Percentiles rank a stretch among this genome's conserved stretches.
phyloP scores from a whole-genome alignment of 2,888 invertebrate genomes.

The Coecobrya sp. region DNA sequence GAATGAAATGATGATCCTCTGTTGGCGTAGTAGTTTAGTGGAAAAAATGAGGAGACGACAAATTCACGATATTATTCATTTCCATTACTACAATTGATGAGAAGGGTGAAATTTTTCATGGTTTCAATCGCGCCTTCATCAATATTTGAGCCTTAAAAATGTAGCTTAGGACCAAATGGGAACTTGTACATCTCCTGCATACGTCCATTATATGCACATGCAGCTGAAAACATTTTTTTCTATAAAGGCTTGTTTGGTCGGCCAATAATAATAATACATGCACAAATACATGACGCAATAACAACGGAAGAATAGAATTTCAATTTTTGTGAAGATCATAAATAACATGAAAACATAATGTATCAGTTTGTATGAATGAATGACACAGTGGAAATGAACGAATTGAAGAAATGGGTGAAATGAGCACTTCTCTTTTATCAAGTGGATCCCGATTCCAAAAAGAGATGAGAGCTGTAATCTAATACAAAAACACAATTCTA shows the following conservation, averaged over 20 bases:
- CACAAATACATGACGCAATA: conserved; percentile 58
- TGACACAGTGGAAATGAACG: neutral
- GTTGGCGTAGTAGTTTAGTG: neutral
- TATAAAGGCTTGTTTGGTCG: conserved; percentile 27
- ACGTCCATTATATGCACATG: conserved; percentile 10
- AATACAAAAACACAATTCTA: conserved; percentile 32
- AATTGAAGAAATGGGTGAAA: neutral
- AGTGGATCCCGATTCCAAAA: neutral
- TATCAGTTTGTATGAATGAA: conserved; percentile 51
- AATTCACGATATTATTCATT: conserved; percentile 79
- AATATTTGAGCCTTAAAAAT: conserved; percentile 71
- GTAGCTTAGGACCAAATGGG: neutral
- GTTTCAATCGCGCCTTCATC: conserved; percentile 82
- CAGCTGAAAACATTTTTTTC: conserved; percentile 37
- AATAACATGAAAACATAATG: conserved; percentile 64
- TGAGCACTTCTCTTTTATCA: conserved; percentile 14
- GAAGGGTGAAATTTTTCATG: conserved; percentile 80
- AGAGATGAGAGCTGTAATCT: neutral
- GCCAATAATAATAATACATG: conserved; percentile 4
- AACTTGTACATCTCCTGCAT: neutral
- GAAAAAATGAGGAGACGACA: conserved; percentile 73
- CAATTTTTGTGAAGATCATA: conserved; percentile 35
- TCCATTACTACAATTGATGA: conserved; percentile 69
- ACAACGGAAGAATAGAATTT: conserved; percentile 41
- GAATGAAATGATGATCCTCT: conserved; percentile 1